Percentiles rank a stretch among this genome's conserved stretches.
phyloP scores from a whole-genome alignment of 2,113 vertebrate genomes.

The Chlorodrepanis virens region DNA sequence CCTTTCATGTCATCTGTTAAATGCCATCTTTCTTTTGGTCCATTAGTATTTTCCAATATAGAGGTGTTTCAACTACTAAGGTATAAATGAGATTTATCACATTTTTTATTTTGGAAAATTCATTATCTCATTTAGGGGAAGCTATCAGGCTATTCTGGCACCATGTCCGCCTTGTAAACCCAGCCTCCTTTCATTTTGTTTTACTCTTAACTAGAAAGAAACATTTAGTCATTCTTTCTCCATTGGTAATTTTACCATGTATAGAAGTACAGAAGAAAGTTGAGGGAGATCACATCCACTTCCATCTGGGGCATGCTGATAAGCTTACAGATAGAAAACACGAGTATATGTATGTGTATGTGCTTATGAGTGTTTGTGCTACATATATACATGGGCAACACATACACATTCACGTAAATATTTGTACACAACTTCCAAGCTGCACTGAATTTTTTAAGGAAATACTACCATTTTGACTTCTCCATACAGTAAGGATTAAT shows the following conservation, averaged over 20 bases:
- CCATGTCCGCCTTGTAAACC: not conserved
- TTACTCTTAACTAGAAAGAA: not conserved
- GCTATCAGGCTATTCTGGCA: not conserved
- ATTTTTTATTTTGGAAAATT: slow-evolving; percentile 4
- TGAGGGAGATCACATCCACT: not conserved
- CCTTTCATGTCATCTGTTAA: not conserved
- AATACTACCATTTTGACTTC: not conserved
- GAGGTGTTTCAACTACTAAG: not conserved
- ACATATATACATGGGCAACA: not conserved
- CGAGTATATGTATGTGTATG: fast-evolving
- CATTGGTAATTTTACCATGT: not conserved
- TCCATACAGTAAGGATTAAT: not conserved
- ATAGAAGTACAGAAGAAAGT: not conserved
- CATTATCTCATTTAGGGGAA: not conserved
- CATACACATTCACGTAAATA: not conserved
- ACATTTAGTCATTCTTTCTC: not conserved
- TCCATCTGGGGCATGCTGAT: not conserved
- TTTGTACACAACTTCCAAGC: not conserved
- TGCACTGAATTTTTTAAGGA: not conserved
- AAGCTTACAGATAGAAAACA: not conserved
- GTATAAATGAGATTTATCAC: not conserved
- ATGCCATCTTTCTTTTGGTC: not conserved
- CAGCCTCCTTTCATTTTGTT: not conserved
- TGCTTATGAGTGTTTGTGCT: not conserved
- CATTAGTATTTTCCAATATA: not conserved